These are phyloP conservation scores for Nycticryphes semicollaris DNA, from an alignment of 2,113 vertebrate genomes.

Conservation along the genomic window DNA sequence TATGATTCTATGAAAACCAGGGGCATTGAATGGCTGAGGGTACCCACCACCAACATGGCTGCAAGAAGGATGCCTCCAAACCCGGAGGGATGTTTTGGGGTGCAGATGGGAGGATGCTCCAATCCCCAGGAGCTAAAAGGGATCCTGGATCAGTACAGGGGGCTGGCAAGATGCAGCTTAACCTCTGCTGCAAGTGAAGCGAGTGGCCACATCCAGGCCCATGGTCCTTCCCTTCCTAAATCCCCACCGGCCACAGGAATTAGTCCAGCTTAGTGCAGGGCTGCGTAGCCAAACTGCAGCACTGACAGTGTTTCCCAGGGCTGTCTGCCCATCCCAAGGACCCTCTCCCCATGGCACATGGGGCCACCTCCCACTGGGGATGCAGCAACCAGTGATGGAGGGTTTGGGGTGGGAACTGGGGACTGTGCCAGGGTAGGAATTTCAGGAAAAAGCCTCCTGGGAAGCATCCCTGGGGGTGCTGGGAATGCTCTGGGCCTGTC, in stretches of 20 bases:
- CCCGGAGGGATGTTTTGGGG: not conserved
- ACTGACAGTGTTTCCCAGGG: accelerated
- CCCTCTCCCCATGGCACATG: not conserved
- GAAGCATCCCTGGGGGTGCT: not conserved
- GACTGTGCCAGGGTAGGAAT: not conserved
- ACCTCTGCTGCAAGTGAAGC: accelerated
- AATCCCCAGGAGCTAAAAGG: not conserved
- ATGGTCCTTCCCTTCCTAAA: not conserved
- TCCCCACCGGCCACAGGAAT: not conserved
- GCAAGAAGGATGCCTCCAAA: not conserved
- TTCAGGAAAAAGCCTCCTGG: not conserved
- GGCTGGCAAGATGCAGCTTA: not conserved
- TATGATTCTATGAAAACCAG: not conserved
- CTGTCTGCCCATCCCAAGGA: accelerated
- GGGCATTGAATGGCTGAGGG: not conserved
- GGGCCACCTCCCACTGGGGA: not conserved
- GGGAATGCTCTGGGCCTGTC: not conserved
- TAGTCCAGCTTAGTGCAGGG: not conserved
- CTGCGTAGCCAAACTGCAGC: not conserved
- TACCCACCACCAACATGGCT: accelerated
- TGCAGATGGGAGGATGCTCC: not conserved
- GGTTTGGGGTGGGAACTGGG: not conserved
- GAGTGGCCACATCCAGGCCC: not conserved
- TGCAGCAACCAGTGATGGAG: not conserved
- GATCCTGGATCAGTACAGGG: not conserved